These are phyloP conservation scores for Icerya purchasi DNA, from an alignment of 2,888 invertebrate genomes.

Conservation along the genomic window DNA sequence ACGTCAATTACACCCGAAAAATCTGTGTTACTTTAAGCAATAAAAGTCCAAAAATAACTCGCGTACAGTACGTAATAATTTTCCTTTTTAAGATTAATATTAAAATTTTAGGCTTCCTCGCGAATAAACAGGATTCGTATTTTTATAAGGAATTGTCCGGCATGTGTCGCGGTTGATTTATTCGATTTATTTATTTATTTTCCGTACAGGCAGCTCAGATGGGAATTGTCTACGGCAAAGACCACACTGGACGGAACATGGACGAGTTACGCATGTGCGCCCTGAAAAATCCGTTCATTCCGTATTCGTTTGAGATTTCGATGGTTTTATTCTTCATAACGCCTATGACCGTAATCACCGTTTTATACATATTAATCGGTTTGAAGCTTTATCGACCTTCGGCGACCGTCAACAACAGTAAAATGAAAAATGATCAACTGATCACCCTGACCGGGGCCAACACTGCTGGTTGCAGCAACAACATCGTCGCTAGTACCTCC, in stretches of 20 bases:
- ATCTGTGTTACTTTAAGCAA: no score
- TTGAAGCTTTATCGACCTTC: constrained; percentile 30
- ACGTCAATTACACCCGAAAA: no score
- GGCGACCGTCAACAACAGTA: neutral
- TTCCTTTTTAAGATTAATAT: no score
- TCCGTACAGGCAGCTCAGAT: constrained; percentile 21
- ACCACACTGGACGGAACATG: constrained; percentile 25
- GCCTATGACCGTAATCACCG: constrained; percentile 37
- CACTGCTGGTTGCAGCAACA: constrained; percentile 5
- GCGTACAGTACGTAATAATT: no score
- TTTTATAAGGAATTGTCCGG: no score
- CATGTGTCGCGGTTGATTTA: no score
- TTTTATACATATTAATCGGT: constrained; percentile 33
- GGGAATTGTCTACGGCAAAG: constrained; percentile 37
- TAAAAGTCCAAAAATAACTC: no score
- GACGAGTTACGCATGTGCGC: constrained; percentile 35
- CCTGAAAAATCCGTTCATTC: constrained; percentile 31
- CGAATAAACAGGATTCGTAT: no score
- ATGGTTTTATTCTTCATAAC: constrained; percentile 38
- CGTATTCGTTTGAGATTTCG: constrained; percentile 34
- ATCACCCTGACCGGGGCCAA: neutral
- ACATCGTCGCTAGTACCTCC: constrained; percentile 19
- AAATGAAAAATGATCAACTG: neutral
- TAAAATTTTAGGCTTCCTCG: no score
- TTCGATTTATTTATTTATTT: no score